phyloP scores from a whole-genome alignment of 2,797 vertebrate species.

The Triplophysa yarkandensis region DNA sequence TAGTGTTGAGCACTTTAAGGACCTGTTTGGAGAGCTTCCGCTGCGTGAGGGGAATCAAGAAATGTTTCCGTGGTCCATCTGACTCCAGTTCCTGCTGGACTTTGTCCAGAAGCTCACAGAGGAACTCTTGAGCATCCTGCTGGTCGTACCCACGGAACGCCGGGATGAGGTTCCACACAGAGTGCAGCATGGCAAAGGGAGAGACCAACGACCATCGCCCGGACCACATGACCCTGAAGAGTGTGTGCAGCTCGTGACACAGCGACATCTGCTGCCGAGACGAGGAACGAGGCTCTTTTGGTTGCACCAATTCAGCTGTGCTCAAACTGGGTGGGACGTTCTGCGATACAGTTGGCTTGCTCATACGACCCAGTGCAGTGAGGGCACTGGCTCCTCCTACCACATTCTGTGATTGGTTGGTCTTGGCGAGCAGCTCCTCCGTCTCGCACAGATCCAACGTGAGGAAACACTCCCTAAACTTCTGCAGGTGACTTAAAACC shows the following conservation, averaged over 20 bases:
- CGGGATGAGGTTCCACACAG: constrained; percentile 97
- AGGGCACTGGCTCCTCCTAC: constrained; percentile 68
- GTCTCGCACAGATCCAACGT: constrained; percentile 94
- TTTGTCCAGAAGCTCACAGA: constrained; percentile 96
- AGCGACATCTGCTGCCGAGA: constrained; percentile 93
- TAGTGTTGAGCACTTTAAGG: constrained; percentile 98
- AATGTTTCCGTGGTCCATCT: constrained; percentile 87
- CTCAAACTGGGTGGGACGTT: constrained; percentile 73
- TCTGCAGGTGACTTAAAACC: constrained; percentile 98
- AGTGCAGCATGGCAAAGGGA: constrained; percentile 98
- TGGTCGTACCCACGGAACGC: constrained; percentile 97
- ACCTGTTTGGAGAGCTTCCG: constrained; percentile 98
- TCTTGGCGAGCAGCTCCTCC: constrained; percentile 91
- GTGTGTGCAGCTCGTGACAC: constrained; percentile 96
- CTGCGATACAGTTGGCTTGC: constrained; percentile 72
- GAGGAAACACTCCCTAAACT: constrained; percentile 98
- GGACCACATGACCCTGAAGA: constrained; percentile 99
- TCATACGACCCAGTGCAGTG: constrained; percentile 70
- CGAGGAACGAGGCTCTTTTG: constrained; percentile 89
- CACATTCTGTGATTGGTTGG: constrained; percentile 77
- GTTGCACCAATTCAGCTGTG: constrained; percentile 87
- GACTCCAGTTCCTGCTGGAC: constrained; percentile 98
- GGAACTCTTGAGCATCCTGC: constrained; percentile 98
- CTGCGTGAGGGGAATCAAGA: constrained; percentile 97
- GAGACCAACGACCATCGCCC: constrained; percentile 97